Percentiles rank a stretch among this genome's conserved stretches.
phyloP scores from a whole-genome alignment of 2,888 invertebrate species.

The Nephrotoma guestfalica region DNA sequence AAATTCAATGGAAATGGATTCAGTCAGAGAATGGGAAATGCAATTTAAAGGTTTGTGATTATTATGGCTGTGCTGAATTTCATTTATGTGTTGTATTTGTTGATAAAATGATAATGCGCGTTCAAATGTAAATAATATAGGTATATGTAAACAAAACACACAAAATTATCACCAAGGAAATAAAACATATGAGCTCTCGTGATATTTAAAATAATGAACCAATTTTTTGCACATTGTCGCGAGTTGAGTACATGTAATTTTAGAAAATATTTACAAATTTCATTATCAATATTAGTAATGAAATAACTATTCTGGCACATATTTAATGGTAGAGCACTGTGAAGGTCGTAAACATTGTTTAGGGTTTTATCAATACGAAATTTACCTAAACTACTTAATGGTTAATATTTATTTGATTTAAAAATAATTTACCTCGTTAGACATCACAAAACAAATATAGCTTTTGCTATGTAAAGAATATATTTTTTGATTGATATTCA shows the following conservation, averaged over 20 bases:
- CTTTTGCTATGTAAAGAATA: not conserved
- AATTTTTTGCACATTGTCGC: no score
- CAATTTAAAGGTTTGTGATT: slow-evolving; percentile 72
- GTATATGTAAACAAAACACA: no score
- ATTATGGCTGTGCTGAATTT: slow-evolving; percentile 7
- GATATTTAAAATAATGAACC: no score
- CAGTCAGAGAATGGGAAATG: slow-evolving; percentile 91
- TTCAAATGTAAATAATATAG: no score
- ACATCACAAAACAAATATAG: not conserved
- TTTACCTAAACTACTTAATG: not conserved
- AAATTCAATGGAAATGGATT: slow-evolving; percentile 85
- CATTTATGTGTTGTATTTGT: not conserved
- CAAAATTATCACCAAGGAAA: no score
- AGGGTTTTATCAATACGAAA: not conserved
- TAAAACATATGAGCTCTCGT: no score
- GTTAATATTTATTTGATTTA: not conserved
- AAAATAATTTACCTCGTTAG: not conserved
- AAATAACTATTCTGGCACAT: not conserved
- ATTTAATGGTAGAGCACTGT: not conserved
- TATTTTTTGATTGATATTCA: not conserved
- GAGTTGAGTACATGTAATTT: not conserved
- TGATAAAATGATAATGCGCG: no score
- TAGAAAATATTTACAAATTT: not conserved
- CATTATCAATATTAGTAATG: not conserved
- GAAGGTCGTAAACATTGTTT: not conserved